phyloP scores from a whole-genome alignment of 2,113 vertebrate genomes.

The Chrysemys picta region DNA sequence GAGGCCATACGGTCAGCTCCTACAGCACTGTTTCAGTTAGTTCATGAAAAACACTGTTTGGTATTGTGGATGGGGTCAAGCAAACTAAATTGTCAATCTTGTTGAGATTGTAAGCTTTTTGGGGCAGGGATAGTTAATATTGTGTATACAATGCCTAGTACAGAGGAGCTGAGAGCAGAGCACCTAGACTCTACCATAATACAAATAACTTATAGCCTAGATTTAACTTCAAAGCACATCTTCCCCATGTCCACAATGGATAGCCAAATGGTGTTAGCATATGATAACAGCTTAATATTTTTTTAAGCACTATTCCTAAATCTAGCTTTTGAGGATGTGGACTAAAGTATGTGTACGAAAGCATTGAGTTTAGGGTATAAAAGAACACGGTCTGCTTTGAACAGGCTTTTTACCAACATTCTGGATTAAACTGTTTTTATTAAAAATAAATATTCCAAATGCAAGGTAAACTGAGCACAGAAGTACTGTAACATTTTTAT shows the following conservation, averaged over 20 bases:
- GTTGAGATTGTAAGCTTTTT: not conserved
- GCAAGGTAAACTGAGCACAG: not conserved
- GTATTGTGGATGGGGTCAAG: too few relatives aligned
- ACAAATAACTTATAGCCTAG: conserved; percentile 15
- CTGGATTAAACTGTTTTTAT: not conserved
- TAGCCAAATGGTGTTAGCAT: not conserved
- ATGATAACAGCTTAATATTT: not conserved
- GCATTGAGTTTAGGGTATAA: not conserved
- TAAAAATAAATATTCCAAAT: not conserved
- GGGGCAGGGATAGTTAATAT: not conserved
- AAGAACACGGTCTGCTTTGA: not conserved
- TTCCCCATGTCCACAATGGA: not conserved
- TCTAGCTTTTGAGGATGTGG: not conserved
- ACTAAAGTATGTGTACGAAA: not conserved
- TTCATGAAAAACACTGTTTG: not conserved
- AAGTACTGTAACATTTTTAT: fast-evolving
- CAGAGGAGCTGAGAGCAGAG: not conserved
- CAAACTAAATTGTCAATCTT: not conserved
- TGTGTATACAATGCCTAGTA: not conserved
- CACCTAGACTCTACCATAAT: not conserved
- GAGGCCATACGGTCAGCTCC: not conserved
- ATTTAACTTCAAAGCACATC: conserved; percentile 34
- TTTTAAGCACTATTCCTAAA: not conserved
- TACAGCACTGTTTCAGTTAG: not conserved
- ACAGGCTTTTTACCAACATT: not conserved